phyloP scores from a whole-genome alignment of 2,797 vertebrate species.

The Liasis olivaceus region DNA sequence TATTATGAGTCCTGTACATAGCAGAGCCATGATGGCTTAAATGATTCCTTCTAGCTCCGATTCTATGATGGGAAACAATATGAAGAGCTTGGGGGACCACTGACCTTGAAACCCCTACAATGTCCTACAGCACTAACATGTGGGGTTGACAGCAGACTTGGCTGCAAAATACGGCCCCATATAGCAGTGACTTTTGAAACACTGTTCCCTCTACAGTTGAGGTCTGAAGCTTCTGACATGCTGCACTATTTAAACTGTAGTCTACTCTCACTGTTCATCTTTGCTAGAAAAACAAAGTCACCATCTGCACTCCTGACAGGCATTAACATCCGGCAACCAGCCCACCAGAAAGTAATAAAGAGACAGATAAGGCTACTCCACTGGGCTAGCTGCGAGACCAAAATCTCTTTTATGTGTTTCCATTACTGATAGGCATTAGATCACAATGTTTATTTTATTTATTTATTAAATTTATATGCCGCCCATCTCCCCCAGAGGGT shows the following conservation, averaged over 20 bases:
- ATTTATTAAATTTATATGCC: too few relatives aligned
- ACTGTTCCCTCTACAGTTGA: background rate
- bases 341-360: background rate
- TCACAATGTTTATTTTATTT: background rate
- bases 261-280: background rate
- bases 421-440: background rate
- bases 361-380: background rate
- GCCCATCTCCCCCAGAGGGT: too few relatives aligned
- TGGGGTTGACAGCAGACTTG: too few relatives aligned
- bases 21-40: background rate
- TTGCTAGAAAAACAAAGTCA: background rate
- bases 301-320: background rate
- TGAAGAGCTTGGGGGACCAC: background rate
- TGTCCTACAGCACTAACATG: too few relatives aligned
- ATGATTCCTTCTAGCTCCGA: background rate
- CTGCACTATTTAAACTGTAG: background rate
- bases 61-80: background rate
- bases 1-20: background rate
- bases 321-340: background rate
- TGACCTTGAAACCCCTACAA: background rate
- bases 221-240: background rate
- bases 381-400: background rate
- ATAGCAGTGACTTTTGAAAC: background rate
- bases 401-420: background rate
- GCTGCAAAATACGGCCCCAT: background rate